These are phyloP conservation scores for Talpa occidentalis DNA, from an alignment of 2,113 vertebrate genomes.

Conservation along the genomic window DNA sequence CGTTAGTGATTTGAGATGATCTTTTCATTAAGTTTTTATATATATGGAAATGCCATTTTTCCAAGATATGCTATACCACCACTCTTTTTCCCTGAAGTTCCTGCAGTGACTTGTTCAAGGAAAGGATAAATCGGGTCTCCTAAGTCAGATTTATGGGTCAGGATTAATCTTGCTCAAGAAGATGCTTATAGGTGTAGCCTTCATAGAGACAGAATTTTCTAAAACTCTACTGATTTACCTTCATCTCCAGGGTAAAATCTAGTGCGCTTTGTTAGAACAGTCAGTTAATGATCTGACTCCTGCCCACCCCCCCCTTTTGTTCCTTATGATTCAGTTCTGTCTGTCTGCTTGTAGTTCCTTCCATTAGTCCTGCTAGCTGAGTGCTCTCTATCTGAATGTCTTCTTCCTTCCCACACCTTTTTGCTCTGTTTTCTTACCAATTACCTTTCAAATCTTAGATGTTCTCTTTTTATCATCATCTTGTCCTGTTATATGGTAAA, in stretches of 20 bases:
- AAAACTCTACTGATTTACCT: not conserved
- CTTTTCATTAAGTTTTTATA: conserved; percentile 25
- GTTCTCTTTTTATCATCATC: not conserved
- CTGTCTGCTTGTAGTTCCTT: not conserved
- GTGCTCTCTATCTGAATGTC: not conserved
- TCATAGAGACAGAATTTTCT: not conserved
- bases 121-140: not conserved
- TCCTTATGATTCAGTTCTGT: not conserved
- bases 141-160: not conserved
- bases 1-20: not conserved
- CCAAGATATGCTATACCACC: conserved; percentile 9
- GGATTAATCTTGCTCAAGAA: conserved; percentile 19
- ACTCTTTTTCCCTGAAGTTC: no score
- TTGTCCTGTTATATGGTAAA: not conserved
- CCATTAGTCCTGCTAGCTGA: not conserved
- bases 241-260: not conserved
- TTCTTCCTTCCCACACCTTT: not conserved
- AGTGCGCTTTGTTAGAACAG: not conserved
- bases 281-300: not conserved
- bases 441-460: not conserved
- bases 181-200: not conserved
- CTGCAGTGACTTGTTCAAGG: not conserved
- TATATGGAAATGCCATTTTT: not conserved
- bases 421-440: not conserved
- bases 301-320: not conserved